Evolutionary conservation across 2,888 invertebrate species (phyloP).

Genomic region (Salpingus planirostris): DNA sequence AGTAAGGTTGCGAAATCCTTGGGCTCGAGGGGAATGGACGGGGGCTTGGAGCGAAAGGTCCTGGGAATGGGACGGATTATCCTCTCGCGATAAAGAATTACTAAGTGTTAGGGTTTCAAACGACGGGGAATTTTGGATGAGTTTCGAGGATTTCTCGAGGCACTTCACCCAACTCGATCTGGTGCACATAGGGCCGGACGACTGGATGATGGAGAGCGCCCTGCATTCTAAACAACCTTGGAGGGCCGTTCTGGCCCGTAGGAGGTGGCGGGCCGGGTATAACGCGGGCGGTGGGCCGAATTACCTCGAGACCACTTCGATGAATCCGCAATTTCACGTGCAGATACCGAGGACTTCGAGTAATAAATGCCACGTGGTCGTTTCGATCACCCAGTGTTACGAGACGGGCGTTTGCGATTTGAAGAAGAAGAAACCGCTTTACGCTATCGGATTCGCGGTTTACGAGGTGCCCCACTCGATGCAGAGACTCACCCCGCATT

Average conservation of each 20-base stretch:
- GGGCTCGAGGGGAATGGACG: slow-evolving; percentile 60
- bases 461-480: slow-evolving; percentile 59
- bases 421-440: slow-evolving; percentile 46
- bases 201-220: slow-evolving; percentile 61
- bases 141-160: slow-evolving; percentile 57
- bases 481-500: slow-evolving; percentile 51
- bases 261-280: slow-evolving; percentile 59
- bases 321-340: slow-evolving; percentile 65
- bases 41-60: slow-evolving; percentile 64
- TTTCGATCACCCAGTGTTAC: slow-evolving; percentile 61
- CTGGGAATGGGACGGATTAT: slow-evolving; percentile 60
- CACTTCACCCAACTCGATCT: slow-evolving; percentile 61
- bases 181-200: slow-evolving; percentile 69
- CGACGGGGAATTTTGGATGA: slow-evolving; percentile 69
- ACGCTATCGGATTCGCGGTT: slow-evolving; percentile 61
- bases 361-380: slow-evolving; percentile 63
- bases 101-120: slow-evolving; percentile 53
- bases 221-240: slow-evolving; percentile 60
- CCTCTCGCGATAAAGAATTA: slow-evolving; percentile 53
- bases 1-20: slow-evolving; percentile 57
- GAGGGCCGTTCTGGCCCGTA: slow-evolving; percentile 60
- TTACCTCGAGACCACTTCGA: slow-evolving; percentile 52
- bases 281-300: slow-evolving; percentile 64
- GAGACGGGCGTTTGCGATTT: slow-evolving; percentile 43
- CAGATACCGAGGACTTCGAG: slow-evolving; percentile 54